Percentiles rank a stretch among this genome's conserved stretches.
These are phyloP conservation scores for Tryphoninae sp. DNA, from an alignment of 2,888 invertebrate genomes.

Conservation along the genomic window DNA sequence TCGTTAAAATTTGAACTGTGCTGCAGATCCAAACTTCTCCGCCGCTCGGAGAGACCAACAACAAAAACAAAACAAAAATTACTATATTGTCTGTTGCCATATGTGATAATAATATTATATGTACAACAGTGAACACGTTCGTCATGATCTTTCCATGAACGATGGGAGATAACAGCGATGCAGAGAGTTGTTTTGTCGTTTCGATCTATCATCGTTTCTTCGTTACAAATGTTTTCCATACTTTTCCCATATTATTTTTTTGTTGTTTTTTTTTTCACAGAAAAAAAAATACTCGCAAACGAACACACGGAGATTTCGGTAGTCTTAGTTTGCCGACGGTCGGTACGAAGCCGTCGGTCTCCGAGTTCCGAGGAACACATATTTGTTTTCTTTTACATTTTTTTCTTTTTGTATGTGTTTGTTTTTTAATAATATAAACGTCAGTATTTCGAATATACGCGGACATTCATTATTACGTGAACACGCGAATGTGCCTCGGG, in stretches of 20 bases:
- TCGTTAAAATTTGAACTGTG: constrained; percentile 42
- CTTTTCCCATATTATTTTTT: constrained; percentile 43
- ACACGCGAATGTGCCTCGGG: background rate
- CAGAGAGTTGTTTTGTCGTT: constrained; percentile 68
- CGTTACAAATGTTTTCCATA: constrained; percentile 44
- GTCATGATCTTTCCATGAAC: constrained; percentile 72
- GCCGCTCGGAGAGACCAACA: constrained; percentile 32
- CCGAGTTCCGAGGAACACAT: background rate
- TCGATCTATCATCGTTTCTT: constrained; percentile 26
- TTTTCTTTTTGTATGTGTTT: background rate
- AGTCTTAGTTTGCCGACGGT: constrained; percentile 67
- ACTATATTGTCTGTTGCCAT: constrained; percentile 71
- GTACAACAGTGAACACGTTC: constrained; percentile 77
- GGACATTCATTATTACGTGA: constrained; percentile 9
- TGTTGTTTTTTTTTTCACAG: background rate
- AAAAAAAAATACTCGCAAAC: constrained; percentile 71
- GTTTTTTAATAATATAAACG: background rate
- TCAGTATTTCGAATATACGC: constrained; percentile 28
- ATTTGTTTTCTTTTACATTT: background rate
- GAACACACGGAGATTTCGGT: constrained; percentile 77
- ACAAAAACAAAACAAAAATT: constrained; percentile 52
- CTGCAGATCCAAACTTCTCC: constrained; percentile 36
- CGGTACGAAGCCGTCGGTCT: background rate
- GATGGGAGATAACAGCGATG: constrained; percentile 69
- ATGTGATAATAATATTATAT: constrained; percentile 63